Base-by-base conservation (phyloP, 92 coral and sea anemone genomes). In the Umimayanthus kanabou region DNA sequence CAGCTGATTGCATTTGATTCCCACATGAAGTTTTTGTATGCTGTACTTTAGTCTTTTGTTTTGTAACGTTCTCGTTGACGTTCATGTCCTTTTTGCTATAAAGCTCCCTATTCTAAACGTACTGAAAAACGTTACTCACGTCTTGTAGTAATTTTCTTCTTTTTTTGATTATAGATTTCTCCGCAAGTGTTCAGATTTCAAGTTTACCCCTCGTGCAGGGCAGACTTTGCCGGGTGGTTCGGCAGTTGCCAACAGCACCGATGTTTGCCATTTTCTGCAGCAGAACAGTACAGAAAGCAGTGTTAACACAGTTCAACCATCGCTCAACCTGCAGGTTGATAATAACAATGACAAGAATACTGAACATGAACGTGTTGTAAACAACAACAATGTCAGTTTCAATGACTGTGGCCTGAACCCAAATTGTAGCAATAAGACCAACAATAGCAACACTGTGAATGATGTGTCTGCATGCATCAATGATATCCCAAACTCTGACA, bases 131-230 rank as follows among this genome's bases (percentile, higher is more conserved):
- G 50, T 47, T 10, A 53, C 20, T 13, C 20, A 53, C 58, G 0
- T 53, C 15, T 23, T 42, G 40, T 20, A 45, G 40, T 20, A 45
- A 61, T 66, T 30, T 28, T 33, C 7, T 71, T 80, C 58, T 71
- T 40, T 61, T 57, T 75, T 28, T 43, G 25, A 28, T 33, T 10
- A 26, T 30, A 88, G 88, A 23, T 73, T 88, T 39, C 55, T 82
- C 50, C 30, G 75, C 69, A 39, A 42, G 50, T 70, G 84, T 74
- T 16, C 14, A 61, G 87, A 82, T 7, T 88, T 82, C 33, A 49
- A 43, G 43, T 82, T 88, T 50, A 73, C 43, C 39, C 91, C 88
- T 55, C 91, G 91, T 82, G 84, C 88, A 55, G 71, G 79, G n/a
- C 77, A 83, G 22, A 26, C 81, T 13, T 55, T 85, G 39, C 87